phyloP scores from a whole-genome alignment of 2,797 vertebrate genomes.

The Malacoctenus gilli region DNA sequence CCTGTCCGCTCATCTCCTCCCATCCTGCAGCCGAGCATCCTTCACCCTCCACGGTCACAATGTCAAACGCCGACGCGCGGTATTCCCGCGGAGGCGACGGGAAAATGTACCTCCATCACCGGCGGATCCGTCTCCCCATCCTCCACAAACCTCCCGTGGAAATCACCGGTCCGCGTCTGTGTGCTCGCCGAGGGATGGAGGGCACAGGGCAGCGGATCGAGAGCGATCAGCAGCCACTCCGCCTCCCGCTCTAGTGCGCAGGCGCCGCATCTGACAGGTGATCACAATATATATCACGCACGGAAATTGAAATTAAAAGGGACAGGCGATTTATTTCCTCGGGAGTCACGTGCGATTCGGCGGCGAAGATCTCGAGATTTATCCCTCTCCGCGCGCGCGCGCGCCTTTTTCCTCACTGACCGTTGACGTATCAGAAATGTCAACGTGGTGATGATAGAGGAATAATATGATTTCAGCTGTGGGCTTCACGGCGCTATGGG shows the following conservation, averaged over 20 bases:
- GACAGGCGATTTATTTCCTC: conserved; percentile 63
- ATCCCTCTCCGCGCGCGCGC: conserved; percentile 3
- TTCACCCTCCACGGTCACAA: conserved; percentile 88
- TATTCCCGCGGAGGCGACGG: conserved; percentile 15
- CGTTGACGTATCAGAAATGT: conserved; percentile 24
- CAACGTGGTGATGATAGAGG: conserved; percentile 11
- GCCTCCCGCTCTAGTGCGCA: conserved; percentile 80
- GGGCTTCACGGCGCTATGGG: neutral
- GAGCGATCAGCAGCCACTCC: conserved; percentile 76
- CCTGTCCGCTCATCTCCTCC: conserved; percentile 61
- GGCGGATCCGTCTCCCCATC: conserved; percentile 60
- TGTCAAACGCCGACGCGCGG: conserved; percentile 64
- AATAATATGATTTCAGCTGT: conserved; percentile 9
- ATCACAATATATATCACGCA: conserved; percentile 79
- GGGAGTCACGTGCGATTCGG: conserved; percentile 56
- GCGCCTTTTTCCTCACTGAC: conserved; percentile 11
- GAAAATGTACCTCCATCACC: conserved; percentile 68
- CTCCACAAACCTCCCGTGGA: conserved; percentile 55
- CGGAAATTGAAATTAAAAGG: conserved; percentile 83
- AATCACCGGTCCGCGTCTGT: conserved; percentile 55
- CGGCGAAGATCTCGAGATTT: conserved; percentile 21
- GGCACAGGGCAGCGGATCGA: conserved; percentile 75
- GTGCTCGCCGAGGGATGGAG: conserved; percentile 77
- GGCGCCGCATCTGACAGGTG: conserved; percentile 81
- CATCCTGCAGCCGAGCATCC: conserved; percentile 88